Base-by-base conservation (phyloP, 2,888 invertebrate genomes). In the Leptinotarsa tumamoca region DNA sequence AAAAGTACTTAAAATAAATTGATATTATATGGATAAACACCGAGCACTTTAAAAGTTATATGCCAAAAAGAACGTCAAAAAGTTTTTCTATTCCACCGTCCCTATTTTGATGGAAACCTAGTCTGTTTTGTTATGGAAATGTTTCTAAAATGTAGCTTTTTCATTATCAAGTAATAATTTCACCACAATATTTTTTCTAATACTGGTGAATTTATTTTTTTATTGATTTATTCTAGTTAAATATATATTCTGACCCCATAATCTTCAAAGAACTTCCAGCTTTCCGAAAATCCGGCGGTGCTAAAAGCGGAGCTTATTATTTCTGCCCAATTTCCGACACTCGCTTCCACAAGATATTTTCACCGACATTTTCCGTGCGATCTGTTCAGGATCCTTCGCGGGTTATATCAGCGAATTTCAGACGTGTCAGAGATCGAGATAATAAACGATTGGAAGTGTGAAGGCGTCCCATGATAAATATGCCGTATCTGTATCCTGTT, bases 391-490 rank as follows among this genome's bases (percentile, higher is more conserved):
- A 69, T 69, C 54, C 18, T 56, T 69, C 56, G 17, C 33, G 63
- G 63, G 43, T 43, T 43, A 27, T 63, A 63, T 63, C 63, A 43
- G 63, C 27, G 21, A 63, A 33, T 63, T 63, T 63, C 63, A 33
- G 43, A 63, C n/a, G 71, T 72, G 67, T 72, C 67, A 54, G 51
- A 72, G 72, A 56, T 72, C 52, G 63, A 72, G 54, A 72, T 72
- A 72, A 67, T 74, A 58, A 72, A 72, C 27, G 61, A 70, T 49
- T 54, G 66, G 51, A 73, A 68, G 68, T 68, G 63, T 51, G 73
- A 63, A 69, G 73, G 69, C 69, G 70, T 74, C 70, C 23, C 56
- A 58, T 68, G 73, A 74, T 70, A 74, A 70, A 74, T 74, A 74
- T 66, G 10, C 66, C 63, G 66, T 74, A 73, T 68, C 61, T 61